Base-by-base conservation (phyloP, 1,140 invertebrate species). In the Meloidogyne floridensis region DNA sequence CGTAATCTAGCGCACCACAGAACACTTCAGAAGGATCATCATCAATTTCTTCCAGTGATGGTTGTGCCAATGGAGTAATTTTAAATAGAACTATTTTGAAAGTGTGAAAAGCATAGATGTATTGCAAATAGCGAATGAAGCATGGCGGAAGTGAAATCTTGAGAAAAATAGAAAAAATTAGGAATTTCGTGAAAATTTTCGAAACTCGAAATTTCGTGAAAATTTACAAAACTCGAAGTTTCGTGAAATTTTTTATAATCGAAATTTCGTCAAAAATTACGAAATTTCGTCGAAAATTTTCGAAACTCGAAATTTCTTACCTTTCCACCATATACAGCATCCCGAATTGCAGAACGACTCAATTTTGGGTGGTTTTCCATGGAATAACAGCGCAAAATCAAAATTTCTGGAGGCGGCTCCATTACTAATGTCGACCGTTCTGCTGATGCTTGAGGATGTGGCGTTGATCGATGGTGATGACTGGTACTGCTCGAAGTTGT, bases 241-340 rank as follows among this genome's bases (percentile, higher is more conserved):
- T 47, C 47, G 47, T 32, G 32, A 32, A 32, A 32, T 32, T 32
- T 32, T 32, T 32, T 32, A 32, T 1, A 32, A 32, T 32, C 32
- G 32, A 32, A 32, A 32, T 32, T 32, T 32, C 32, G 32, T 32
- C 32, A 32, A 32, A 32, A 32, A 32, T 32, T 32, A 47, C 47
- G 7, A 47, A 47, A 47, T 47, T 47, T 47, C 47, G 15, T 6
- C 2, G 13, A 15, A 9, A 32, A 32, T 32, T 32, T 32, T 32
- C 32, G 32, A 32, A 32, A 32, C 32, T 32, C 32, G 32, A 32
- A 32, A 32, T 32, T 32, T 32, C 53, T 54, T n/a, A 65, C 59
- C 59, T 65, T 65, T 65, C 59, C 59, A n/a, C 59, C n/a, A 65
- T 65, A 65, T n/a, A 65, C n/a, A n/a, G 59, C 59, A 6, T 65